Base-by-base conservation (phyloP, 2,888 invertebrate genomes). In the Microctonus brassicae region DNA sequence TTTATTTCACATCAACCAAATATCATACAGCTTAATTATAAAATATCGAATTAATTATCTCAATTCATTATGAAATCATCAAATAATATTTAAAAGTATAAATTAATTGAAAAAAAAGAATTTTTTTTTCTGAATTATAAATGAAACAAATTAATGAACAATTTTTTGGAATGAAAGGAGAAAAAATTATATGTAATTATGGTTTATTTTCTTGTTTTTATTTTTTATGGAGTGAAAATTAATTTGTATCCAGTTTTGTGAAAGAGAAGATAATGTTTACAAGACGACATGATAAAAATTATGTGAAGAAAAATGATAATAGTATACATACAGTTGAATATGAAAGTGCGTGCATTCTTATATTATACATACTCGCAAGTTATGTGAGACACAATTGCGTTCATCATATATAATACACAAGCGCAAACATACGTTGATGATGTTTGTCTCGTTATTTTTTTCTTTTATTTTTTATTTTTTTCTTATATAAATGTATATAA, bases 401-500 rank as follows among this genome's bases (percentile, higher is more conserved):
- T 29, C 22, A 29, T 29, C 29, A n/a, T n/a, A n/a, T n/a, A n/a
- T n/a, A n/a, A 26, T 7, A 36, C 33, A 47, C 39, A n/a, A 13
- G 39, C 39, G 39, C n/a, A 39, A 39, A 39, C 39, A 47, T 53
- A 34, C 29, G n/a, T 22, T 68, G 39, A 68, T 57, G 58, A 36
- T 29, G 33, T 55, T 20, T 39, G 29, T 72, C 62, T 17, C 47
- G 4, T 47, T 17, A 47, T 36, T 36, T 22, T 22, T 20, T 0
- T 29, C 22, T 11, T 57, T 33, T 53, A n/a, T 53, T 34, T 57
- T n/a, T 22, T 57, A 13, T 9, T 11, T 36, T n/a, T 24, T 39
- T 36, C n/a, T n/a, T n/a, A n/a, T n/a, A n/a, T n/a, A n/a, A n/a
- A n/a, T n/a, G n/a, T n/a, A n/a, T n/a, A n/a, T n/a, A n/a, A n/a